Percentiles rank a stretch among this genome's conserved stretches.
Conservation (phyloP, 1,140 invertebrate genomes). For the Solen grandis region DNA sequence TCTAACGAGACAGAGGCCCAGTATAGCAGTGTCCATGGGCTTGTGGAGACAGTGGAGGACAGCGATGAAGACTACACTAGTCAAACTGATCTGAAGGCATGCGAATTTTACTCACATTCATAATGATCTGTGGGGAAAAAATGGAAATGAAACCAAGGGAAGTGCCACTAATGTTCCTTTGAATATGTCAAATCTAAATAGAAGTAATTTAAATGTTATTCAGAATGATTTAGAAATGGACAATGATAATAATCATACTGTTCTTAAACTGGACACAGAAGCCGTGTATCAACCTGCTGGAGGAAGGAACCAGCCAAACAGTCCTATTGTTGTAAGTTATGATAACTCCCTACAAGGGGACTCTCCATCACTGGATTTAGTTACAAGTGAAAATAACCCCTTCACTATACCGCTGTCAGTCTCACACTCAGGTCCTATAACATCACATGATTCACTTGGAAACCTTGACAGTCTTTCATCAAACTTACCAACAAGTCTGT, state of each 20-base stretch:
- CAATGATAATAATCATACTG: too few species aligned
- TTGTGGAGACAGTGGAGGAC: too few species aligned
- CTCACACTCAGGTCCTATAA: not conserved
- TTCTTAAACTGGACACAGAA: too few species aligned
- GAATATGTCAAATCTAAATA: too few species aligned
- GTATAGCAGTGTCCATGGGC: too few species aligned
- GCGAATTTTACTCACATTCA: conserved; percentile 4
- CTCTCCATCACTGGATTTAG: not conserved
- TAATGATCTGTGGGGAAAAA: conserved; percentile 31
- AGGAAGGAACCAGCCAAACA: not conserved
- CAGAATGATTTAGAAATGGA: conserved; percentile 28
- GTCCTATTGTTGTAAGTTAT: not conserved
- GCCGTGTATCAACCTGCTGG: not conserved
- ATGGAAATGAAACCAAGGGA: not conserved
- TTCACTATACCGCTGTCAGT: not conserved
- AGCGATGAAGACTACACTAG: too few species aligned
- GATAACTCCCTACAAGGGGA: conserved; percentile 21
- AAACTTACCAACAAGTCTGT: conserved; percentile 10
- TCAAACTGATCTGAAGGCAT: too few species aligned
- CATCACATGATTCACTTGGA: not conserved
- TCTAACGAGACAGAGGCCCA: too few species aligned
- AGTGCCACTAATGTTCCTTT: not conserved
- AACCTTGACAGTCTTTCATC: conserved; percentile 13
- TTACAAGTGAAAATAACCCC: not conserved
- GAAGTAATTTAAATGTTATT: not conserved